These are phyloP conservation scores for Watsonalla binaria DNA, from an alignment of 2,888 invertebrate species.

Conservation along the genomic window DNA sequence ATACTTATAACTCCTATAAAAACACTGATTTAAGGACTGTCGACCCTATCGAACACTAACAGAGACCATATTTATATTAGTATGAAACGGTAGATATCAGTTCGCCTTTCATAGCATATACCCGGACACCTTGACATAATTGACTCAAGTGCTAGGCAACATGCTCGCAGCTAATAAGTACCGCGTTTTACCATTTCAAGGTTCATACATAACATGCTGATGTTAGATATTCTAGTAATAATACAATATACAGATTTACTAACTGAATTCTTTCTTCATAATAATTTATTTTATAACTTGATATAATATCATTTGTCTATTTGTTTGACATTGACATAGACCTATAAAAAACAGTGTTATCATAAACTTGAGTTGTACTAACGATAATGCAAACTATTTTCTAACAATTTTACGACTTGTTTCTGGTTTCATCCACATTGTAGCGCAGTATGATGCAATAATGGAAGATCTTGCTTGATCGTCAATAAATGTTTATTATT, in stretches of 20 bases:
- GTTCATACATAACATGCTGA: neutral
- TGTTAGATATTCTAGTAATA: neutral
- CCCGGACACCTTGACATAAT: constrained; percentile 1
- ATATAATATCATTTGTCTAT: neutral
- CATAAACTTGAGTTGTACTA: neutral
- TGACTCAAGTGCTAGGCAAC: constrained; percentile 1
- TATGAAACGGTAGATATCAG: neutral
- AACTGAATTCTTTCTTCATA: neutral
- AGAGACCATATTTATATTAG: neutral
- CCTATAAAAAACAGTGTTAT: neutral
- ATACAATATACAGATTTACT: neutral
- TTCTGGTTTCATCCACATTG: no score
- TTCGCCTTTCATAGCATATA: neutral
- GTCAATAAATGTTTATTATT: no score
- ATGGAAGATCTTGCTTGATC: no score
- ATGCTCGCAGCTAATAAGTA: neutral
- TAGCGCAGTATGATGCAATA: no score
- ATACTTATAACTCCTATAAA: constrained; percentile 1
- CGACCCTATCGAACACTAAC: no score
- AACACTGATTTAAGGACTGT: neutral
- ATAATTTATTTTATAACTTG: neutral
- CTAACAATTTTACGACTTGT: no score
- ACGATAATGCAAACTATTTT: neutral
- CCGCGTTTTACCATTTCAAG: neutral
- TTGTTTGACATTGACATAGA: neutral